Percentiles rank a stretch among this genome's conserved stretches.
Conservation (phyloP, 2,113 vertebrate species). For the Gnathonemus echidnorhynchus region DNA sequence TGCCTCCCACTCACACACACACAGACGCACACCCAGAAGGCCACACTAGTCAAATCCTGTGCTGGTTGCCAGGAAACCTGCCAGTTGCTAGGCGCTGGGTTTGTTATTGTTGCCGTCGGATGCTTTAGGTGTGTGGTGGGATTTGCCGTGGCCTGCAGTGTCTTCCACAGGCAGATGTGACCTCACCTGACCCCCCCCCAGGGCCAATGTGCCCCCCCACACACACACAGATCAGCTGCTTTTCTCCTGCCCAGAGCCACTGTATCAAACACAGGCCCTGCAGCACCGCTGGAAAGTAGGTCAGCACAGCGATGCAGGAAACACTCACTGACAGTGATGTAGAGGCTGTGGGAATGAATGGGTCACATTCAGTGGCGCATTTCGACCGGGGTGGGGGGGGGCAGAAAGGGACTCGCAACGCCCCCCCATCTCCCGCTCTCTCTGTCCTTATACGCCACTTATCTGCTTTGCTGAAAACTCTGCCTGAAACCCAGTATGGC, state of each 20-base stretch:
- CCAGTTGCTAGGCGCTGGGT: not conserved
- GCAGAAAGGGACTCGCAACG: not conserved
- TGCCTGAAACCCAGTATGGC: not conserved
- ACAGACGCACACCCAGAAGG: not conserved
- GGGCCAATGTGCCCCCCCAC: not conserved
- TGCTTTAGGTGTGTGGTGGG: not conserved
- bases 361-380: constrained; percentile 23
- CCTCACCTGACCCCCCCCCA: not conserved
- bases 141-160: not conserved
- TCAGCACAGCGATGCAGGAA: constrained; percentile 7
- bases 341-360: constrained; percentile 17
- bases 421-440: not conserved
- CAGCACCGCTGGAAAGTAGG: constrained; percentile 13
- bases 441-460: constrained; percentile 9
- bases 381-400: not conserved
- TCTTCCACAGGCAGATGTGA: not conserved
- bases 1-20: constrained; percentile 1
- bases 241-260: not conserved
- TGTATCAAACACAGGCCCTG: not conserved
- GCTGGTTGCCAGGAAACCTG: not conserved
- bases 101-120: constrained; percentile 3
- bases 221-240: not conserved
- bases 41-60: not conserved
- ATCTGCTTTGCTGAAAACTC: not conserved
- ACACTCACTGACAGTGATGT: constrained; percentile 27